phyloP scores from a whole-genome alignment of 1,140 invertebrate genomes.

The Calliopsis andreniformis region DNA sequence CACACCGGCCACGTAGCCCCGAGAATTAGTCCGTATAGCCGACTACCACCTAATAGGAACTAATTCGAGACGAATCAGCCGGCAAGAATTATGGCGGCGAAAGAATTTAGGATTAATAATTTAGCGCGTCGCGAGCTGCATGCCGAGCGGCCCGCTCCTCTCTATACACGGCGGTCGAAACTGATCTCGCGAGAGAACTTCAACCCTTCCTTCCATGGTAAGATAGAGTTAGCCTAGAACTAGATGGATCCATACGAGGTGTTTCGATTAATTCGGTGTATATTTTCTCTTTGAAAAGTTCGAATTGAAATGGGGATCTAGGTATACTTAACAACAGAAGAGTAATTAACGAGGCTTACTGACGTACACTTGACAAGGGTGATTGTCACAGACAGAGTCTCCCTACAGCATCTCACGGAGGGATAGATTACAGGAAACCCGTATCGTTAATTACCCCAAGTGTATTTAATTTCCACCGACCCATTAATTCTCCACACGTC shows the following conservation, averaged over 20 bases:
- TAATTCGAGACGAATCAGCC: constrained; percentile 65
- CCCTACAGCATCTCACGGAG: no score
- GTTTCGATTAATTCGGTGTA: no score
- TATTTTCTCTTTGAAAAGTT: no score
- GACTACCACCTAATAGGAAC: constrained; percentile 60
- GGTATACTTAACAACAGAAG: no score
- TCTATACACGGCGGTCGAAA: constrained; percentile 38
- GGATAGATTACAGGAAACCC: neutral
- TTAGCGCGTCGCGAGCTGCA: constrained; percentile 52
- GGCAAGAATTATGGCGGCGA: constrained; percentile 54
- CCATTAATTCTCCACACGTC: neutral
- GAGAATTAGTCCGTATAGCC: constrained; percentile 47
- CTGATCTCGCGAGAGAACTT: neutral
- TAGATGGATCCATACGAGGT: no score
- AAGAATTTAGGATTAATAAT: constrained; percentile 70
- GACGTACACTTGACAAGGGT: no score
- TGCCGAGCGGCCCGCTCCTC: constrained; percentile 23
- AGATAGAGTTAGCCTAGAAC: no score
- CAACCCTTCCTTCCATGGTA: no score
- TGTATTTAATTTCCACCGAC: neutral
- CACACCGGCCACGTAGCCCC: constrained; percentile 27
- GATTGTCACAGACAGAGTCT: no score
- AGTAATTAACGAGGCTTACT: no score
- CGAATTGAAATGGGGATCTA: no score
- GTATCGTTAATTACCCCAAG: constrained; percentile 1